A percentile compares a stretch with the other conserved stretches of the same genome.
phyloP scores from a whole-genome alignment of 2,113 vertebrate genomes.

The Jaculus jaculus region DNA sequence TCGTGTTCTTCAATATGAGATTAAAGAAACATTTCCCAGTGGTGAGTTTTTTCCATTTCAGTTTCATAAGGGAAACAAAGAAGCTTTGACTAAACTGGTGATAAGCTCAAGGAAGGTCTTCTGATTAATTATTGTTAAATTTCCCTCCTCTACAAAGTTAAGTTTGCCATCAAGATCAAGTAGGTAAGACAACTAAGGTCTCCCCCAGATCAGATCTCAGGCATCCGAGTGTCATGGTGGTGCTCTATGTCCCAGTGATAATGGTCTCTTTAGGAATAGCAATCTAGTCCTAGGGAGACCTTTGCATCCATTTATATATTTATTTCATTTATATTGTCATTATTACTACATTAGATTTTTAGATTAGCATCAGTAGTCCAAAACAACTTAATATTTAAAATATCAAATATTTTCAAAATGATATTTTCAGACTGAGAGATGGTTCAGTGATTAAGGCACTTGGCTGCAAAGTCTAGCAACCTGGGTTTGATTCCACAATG shows the following conservation, averaged over 20 bases:
- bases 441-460: too few species aligned
- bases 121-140: neutral
- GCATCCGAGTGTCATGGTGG: too few species aligned
- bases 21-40: neutral
- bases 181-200: too few species aligned
- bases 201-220: too few species aligned
- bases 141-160: neutral
- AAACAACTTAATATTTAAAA: slow-evolving; percentile 52
- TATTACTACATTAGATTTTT: neutral
- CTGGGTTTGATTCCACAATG: too few species aligned
- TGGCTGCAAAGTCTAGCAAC: too few species aligned
- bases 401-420: slow-evolving; percentile 9
- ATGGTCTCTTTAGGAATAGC: too few species aligned
- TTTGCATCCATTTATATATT: too few species aligned
- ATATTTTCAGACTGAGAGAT: neutral
- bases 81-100: neutral
- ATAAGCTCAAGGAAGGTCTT: neutral
- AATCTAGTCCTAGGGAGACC: too few species aligned
- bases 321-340: neutral
- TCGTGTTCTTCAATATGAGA: neutral
- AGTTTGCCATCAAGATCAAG: too few species aligned
- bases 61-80: neutral
- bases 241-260: too few species aligned
- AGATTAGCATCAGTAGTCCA: neutral
- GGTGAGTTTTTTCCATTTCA: neutral